phyloP scores from a whole-genome alignment of 2,113 vertebrate genomes.

The Halichoerus grypus region DNA sequence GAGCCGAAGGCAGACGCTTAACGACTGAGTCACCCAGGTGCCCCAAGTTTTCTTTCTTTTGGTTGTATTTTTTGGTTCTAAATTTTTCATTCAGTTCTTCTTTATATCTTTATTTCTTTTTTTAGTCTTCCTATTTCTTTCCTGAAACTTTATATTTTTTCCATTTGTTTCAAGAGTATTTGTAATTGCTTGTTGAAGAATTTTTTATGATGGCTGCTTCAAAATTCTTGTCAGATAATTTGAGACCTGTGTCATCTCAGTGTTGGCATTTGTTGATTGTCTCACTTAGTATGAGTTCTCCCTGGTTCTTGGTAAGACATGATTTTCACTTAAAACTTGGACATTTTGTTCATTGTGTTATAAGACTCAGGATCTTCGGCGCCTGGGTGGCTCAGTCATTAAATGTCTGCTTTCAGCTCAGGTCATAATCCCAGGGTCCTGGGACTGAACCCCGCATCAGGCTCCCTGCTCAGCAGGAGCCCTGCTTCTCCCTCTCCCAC shows the following conservation, averaged over 20 bases:
- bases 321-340: neutral
- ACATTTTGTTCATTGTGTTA: neutral
- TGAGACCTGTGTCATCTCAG: neutral
- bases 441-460: too few relatives aligned
- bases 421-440: too few relatives aligned
- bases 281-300: neutral
- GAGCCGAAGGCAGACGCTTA: too few relatives aligned
- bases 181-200: neutral
- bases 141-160: neutral
- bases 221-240: neutral
- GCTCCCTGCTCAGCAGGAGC: too few relatives aligned
- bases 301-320: neutral
- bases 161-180: neutral
- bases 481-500: too few relatives aligned
- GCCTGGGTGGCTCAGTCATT: too few relatives aligned
- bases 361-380: neutral
- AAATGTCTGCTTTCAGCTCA: too few relatives aligned
- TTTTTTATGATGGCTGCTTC: neutral
- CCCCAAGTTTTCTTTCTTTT: neutral
- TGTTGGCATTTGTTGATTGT: neutral
- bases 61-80: neutral
- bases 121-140: neutral
- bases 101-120: neutral
- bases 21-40: too few relatives aligned
- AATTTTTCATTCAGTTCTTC: neutral